A percentile compares a stretch with the other conserved stretches of the same genome.
These are phyloP conservation scores for Pampusana beccarii DNA, from an alignment of 2,113 vertebrate genomes.

Conservation along the genomic window DNA sequence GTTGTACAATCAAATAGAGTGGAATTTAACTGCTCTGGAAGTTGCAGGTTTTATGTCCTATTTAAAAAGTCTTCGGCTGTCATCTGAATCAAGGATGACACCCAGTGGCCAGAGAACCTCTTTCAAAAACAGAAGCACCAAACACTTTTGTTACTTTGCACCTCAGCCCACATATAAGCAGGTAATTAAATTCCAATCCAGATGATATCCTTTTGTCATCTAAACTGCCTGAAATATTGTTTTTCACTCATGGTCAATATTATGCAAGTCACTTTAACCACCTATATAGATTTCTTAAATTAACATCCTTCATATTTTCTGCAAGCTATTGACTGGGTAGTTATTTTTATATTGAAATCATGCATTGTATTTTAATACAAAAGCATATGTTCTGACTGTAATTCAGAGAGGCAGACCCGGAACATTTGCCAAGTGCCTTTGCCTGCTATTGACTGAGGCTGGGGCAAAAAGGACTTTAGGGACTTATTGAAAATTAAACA, in stretches of 20 bases:
- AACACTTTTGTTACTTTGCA: neutral
- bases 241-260: neutral
- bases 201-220: neutral
- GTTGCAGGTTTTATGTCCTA: neutral
- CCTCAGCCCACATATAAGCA: neutral
- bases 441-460: neutral
- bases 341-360: conserved; percentile 7
- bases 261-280: neutral
- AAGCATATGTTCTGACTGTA: conserved; percentile 1
- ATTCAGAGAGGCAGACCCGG: neutral
- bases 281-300: neutral
- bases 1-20: conserved; percentile 63
- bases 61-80: neutral
- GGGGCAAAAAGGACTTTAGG: neutral
- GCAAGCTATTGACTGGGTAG: neutral
- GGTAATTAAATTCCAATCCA: conserved; percentile 3
- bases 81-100: conserved; percentile 75
- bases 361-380: neutral
- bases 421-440: neutral
- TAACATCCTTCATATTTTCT: neutral
- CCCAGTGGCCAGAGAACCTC: conserved; percentile 72
- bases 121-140: neutral
- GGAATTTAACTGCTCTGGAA: conserved; percentile 53
- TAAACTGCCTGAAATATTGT: neutral
- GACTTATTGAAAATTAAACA: neutral